Evolutionary conservation across 2,888 invertebrate genomes (phyloP), one percentile per base, ranked within the genome.

Genomic region (Diaperis boleti): DNA sequence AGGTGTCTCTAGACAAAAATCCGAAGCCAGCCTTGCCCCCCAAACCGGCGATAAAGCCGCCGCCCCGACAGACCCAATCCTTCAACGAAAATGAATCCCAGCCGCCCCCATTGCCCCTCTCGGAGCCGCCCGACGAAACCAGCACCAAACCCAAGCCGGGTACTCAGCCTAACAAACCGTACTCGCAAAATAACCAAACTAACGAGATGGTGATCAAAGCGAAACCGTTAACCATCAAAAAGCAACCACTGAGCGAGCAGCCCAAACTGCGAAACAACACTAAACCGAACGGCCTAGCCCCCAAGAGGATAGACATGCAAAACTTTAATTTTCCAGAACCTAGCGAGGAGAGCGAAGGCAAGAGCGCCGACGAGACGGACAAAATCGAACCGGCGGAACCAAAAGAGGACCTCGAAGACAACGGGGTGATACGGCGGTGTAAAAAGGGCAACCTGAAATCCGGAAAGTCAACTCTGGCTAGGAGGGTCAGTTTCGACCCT

Each of bases 401-500:
- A 7, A 59, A 33, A 15, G 69, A 71, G 6, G 69, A 70, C 55
- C 78, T 79, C n/a, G 70, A 76, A 49, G 69, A 66, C 62, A 87
- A 88, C 78, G 82, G 81, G 37, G 80, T 86, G 72, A 85, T 91
- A 70, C 85, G 91, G 75, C 86, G 92, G 69, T 86, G 87, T 71
- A 91, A 89, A 81, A 92, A 93, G 78, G 92, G 92, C 41, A 92
- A 92, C 76, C 82, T 93, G 73, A 93, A 62, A 13, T 37, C 62
- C n/a, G 62, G 62, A 8, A 91, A 91, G 73, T 87, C 87, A 15
- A 92, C 91, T 74, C 78, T 92, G 26, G 88, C 91, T 2, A 85
- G 96, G 68, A 85, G 96, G 62, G 98, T 99, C 29, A 96, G 96
- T 79, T 99, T 99, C 79, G 98, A 99, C 85, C 98, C 99, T 13